Conservation (phyloP, 2,113 vertebrate species). For the Eulacestoma nigropectus region DNA sequence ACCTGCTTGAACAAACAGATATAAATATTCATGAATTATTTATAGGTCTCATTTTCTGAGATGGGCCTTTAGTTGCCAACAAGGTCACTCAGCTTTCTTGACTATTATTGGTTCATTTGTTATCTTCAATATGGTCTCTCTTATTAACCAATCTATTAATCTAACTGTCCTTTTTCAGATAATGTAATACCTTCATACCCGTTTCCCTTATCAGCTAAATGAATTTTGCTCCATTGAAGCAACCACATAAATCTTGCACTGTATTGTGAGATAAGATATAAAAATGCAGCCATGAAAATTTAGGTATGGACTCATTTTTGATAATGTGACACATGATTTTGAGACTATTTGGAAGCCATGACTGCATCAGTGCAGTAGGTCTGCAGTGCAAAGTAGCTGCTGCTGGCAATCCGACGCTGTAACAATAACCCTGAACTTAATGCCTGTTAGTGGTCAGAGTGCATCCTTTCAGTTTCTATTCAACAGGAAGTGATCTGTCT, state of each 20-base stretch:
- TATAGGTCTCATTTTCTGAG: background rate
- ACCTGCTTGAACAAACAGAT: background rate
- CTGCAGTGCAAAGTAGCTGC: background rate
- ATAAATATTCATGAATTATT: background rate
- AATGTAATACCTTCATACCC: background rate
- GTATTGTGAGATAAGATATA: background rate
- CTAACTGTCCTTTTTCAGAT: background rate
- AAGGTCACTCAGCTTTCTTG: background rate
- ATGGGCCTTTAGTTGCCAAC: background rate
- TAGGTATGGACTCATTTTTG: background rate
- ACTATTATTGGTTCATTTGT: background rate
- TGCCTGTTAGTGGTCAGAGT: background rate
- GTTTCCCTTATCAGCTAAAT: background rate
- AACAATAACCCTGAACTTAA: background rate
- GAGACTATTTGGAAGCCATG: background rate
- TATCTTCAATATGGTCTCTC: background rate
- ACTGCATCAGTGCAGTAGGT: background rate
- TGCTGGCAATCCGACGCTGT: background rate
- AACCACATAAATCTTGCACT: background rate
- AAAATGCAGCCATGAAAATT: background rate
- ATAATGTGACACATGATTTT: background rate
- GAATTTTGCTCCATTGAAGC: background rate
- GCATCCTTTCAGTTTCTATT: background rate
- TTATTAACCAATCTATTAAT: background rate
- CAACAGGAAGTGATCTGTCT: background rate